Evolutionary conservation across 2,113 vertebrate species (phyloP), one percentile per base, ranked within the genome.

Genomic region (Python bivittatus): DNA sequence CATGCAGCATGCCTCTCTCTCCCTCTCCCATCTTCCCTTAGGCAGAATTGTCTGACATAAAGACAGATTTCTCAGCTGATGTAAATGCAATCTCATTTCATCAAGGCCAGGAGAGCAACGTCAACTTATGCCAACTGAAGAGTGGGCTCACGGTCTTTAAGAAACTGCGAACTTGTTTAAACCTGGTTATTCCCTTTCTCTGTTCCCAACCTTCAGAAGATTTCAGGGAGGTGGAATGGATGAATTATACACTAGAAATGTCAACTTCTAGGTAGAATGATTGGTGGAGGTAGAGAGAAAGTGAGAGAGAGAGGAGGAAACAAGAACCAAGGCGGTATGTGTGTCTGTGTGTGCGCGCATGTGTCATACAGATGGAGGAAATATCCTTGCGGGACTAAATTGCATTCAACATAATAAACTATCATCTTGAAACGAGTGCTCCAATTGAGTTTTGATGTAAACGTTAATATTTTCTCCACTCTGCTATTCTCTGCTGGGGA

Each of bases 371-470:
- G 10, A 60, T 89, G 84, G 90, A 92, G 93, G 64, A 96, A 96
- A 92, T 94, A 95, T 94, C 92, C 96, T 96, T 88, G 53, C 48
- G 94, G 95, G 93, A 95, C 97, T 97, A 96, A 96, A 97, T 96
- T 96, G 95, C 94, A 93, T 95, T 96, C 95, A 64, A 90, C 93
- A 94, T 97, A 98, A 98, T 97, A 97, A 98, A 97, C 97, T 95
- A 97, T 97, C 97, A 95, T 96, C 96, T 94, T 79, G 92, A 96
- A 97, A 97, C 68, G 97, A 98, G 97, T 96, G 95, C 91, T 96
- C 95, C 97, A 96, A 97, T 97, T 97, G 98, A 97, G 97, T 97
- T 97, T 97, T 96, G 97, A 97, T 97, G 97, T 97, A 98, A 98
- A 97, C 97, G 97, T 97, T 97, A 97, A 98, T 97, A 97, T 97